Base-by-base conservation (phyloP, 2,797 vertebrate species). In the Coracias cyanogaster region DNA sequence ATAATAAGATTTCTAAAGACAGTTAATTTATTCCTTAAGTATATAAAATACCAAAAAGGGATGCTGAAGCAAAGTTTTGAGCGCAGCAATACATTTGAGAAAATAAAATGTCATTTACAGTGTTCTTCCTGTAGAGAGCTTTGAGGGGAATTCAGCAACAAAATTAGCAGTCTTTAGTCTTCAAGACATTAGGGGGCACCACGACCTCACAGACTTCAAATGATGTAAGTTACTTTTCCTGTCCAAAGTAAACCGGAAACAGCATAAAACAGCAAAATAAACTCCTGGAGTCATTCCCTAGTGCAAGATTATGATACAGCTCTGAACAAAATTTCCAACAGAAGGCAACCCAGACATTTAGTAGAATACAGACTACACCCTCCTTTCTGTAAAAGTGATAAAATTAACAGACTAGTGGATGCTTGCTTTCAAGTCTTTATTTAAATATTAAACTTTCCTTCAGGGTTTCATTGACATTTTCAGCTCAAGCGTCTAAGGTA, bases 131-230 rank as follows among this genome's bases (percentile, higher is more conserved):
- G 3, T 5, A 33, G 46, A 71, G 35, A 64, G 12, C 28, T 41
- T 67, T 61, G 57, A 65, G n/a, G 69, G n/a, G 70, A 70, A 52
- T 8, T 41, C 35, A 54, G 28, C 29, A 80, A 74, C 13, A 70
- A 43, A 94, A 91, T 55, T 57, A 58, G 15, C 13, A n/a, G 24
- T 51, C 19, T 69, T 83, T 33, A 43, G 12, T 72, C 51, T 91
- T 93, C 1, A 0, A 18, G 58, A 67, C 97, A 41, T 85, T 91
- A 97, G 96, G 77, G 94, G 95, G 95, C 95, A 94, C 35, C 54
- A 86, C 8, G 13, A 37, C 46, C 87, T 89, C 79, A 93, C 45
- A 77, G 79, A 58, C 51, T 49, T 55, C 17, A 43, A 86, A 55
- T 71, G 3, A 54, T 37, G 1, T 12, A 54, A 39, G 4, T 54